phyloP scores from a whole-genome alignment of 2,797 vertebrate species.

The Phoebastria nigripes region DNA sequence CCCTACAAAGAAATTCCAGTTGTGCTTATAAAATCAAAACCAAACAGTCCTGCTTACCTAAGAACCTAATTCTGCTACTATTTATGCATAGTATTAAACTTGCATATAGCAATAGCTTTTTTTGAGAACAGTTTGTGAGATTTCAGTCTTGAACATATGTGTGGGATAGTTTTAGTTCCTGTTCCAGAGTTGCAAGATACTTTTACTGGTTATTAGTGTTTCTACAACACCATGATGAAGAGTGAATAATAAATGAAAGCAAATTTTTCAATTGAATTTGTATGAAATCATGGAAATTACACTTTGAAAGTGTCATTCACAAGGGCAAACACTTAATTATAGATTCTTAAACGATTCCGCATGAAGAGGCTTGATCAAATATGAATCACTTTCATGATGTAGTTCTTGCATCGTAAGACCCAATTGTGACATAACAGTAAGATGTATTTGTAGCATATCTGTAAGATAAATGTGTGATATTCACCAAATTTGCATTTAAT shows the following conservation, averaged over 20 bases:
- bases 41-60: neutral
- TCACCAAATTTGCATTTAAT: neutral
- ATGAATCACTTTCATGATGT: neutral
- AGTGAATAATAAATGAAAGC: neutral
- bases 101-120: neutral
- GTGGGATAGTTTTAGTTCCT: neutral
- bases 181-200: neutral
- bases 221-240: accelerated
- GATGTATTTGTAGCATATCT: neutral
- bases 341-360: neutral
- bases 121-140: neutral
- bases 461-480: neutral
- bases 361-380: neutral
- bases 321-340: neutral
- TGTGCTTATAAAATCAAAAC: neutral
- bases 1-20: neutral
- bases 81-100: neutral
- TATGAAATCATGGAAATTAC: neutral
- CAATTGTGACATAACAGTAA: neutral
- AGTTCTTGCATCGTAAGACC: neutral
- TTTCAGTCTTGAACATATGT: neutral
- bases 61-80: neutral
- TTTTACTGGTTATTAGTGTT: neutral
- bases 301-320: neutral
- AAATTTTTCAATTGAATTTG: neutral